Evolutionary conservation across 1,140 invertebrate species (phyloP), one percentile per base, ranked within the genome.

Genomic region (Phymastichus coffea): DNA sequence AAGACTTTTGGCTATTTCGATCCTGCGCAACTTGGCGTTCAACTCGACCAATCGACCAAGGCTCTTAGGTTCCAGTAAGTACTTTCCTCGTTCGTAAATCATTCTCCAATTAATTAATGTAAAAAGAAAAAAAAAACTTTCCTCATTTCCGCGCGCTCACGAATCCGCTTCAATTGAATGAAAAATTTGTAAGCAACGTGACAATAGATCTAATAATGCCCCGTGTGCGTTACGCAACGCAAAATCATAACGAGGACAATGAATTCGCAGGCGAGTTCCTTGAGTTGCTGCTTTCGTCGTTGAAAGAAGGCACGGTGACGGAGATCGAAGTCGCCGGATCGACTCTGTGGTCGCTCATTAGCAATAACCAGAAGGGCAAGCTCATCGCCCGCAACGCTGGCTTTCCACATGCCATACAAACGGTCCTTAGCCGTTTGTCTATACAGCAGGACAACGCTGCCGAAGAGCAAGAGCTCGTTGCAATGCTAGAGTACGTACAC

Each of bases 341-440:
- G 1, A 72, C 71, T 46, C 33, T 80, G 1, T 78, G 76, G 76
- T 70, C 78, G 1, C 37, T 80, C 15, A 58, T 78, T 7, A 66
- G 66, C 17, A 80, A 80, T 35, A 78, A 77, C 62, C 77, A 79
- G 25, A 79, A 79, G 49, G 78, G 68, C 41, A 80, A 80, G 58
- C 61, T 78, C 22, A 74, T 75, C 7, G 65, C 66, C 7, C 68
- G 76, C 4, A 73, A 63, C 33, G 66, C 70, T 17, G 76, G 78
- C 6, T 74, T 80, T 62, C 54, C 65, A 0, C 66, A 69, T 10
- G 68, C 67, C 26, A 70, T 80, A 26, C 71, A 75, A 35, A 70
- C 74, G 52, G 70, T 70, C 2, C 60, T 77, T 12, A 71, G 74
- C 14, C 67, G 69, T 49, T 47, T 75, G n/a, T 64, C 70, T 47